These are phyloP conservation scores for Cladopsammia gracilis DNA, from an alignment of 64 coral and sea anemone genomes.

Conservation along the genomic window DNA sequence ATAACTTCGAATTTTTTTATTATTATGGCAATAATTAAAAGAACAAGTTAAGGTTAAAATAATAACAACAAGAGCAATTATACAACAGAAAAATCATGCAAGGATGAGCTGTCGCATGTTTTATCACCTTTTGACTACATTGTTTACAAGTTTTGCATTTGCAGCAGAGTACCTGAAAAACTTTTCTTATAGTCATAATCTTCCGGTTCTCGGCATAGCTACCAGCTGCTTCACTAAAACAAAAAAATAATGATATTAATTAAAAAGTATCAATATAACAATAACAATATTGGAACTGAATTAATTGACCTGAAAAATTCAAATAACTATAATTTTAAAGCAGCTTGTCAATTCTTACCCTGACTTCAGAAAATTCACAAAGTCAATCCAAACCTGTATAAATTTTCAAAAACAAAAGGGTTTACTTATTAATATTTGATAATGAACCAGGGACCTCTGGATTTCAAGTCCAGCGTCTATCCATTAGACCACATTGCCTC, in stretches of 20 bases:
- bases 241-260: neutral
- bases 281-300: neutral
- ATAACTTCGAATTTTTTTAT: too few species aligned
- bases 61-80: too few species aligned
- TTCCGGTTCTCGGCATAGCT: slow-evolving; percentile 98
- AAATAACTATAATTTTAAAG: neutral
- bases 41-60: too few species aligned
- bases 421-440: neutral
- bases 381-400: slow-evolving; percentile 94
- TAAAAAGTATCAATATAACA: neutral
- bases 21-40: too few species aligned
- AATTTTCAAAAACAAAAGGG: neutral
- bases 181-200: slow-evolving; percentile 92
- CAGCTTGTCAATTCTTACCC: slow-evolving; percentile 62
- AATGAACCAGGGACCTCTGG: neutral
- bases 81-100: too few species aligned
- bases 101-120: too few species aligned
- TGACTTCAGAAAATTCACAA: slow-evolving; percentile 92
- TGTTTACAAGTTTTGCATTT: too few species aligned
- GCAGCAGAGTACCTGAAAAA: slow-evolving; percentile 75
- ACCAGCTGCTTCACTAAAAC: slow-evolving; percentile 89
- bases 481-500: neutral
- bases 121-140: too few species aligned
- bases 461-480: too few species aligned
- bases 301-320: neutral